Conservation (phyloP, 1,140 invertebrate genomes). For the Anastatus disparis region DNA sequence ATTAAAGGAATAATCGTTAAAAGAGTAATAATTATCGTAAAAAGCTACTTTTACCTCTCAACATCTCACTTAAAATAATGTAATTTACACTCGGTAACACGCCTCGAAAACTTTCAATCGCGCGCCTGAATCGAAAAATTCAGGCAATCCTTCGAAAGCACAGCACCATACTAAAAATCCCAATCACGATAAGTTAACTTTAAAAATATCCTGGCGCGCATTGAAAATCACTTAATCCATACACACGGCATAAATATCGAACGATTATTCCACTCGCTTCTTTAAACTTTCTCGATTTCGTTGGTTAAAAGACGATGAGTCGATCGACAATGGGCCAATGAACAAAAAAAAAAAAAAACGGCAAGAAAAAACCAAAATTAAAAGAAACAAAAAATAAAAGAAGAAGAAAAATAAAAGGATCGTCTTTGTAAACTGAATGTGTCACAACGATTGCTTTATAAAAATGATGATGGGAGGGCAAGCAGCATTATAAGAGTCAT, state of each 20-base stretch:
- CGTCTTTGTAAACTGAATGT: neutral
- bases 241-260: no score
- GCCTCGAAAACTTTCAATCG: no score
- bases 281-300: slow-evolving; percentile 34
- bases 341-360: neutral
- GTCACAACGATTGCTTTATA: neutral
- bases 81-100: neutral
- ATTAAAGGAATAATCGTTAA: no score
- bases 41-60: no score
- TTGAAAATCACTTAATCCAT: no score
- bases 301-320: no score
- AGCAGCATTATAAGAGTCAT: no score
- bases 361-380: neutral
- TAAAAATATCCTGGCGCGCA: no score
- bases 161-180: neutral
- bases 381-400: neutral
- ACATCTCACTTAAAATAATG: neutral
- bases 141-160: neutral
- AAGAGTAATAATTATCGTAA: no score
- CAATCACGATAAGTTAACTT: slow-evolving; percentile 17
- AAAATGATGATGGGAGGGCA: no score
- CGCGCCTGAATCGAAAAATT: neutral
- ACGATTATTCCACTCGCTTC: no score
- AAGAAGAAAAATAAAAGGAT: neutral
- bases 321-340: neutral